Evolutionary conservation across 2,888 invertebrate genomes (phyloP).

Genomic region (Furcula furcula): DNA sequence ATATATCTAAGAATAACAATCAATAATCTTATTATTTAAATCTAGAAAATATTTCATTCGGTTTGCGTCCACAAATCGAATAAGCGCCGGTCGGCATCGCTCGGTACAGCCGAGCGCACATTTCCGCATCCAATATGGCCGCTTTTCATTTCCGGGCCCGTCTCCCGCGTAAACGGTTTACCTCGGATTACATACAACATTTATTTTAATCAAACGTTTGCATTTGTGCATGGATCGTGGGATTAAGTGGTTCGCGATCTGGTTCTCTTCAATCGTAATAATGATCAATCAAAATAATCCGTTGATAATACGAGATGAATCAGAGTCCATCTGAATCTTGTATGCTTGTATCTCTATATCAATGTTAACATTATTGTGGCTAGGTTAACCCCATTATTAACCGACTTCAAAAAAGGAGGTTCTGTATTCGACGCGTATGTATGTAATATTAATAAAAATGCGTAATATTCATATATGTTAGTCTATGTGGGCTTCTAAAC

Average conservation of each 20-base stretch:
- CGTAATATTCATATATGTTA: too few relatives aligned
- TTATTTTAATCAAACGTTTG: constrained; percentile 60
- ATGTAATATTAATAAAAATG: too few relatives aligned
- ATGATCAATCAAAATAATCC: constrained; percentile 14
- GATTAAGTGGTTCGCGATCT: constrained; percentile 29
- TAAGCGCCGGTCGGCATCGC: constrained; percentile 18
- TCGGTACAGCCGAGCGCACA: constrained; percentile 43
- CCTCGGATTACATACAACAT: constrained; percentile 62
- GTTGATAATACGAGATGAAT: constrained; percentile 17
- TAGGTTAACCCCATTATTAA: too few relatives aligned
- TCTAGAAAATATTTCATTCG: constrained; percentile 21
- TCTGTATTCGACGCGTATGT: too few relatives aligned
- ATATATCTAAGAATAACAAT: background rate
- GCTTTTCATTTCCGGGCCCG: constrained; percentile 73
- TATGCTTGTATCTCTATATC: too few relatives aligned
- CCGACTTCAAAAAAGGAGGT: too few relatives aligned
- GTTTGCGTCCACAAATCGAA: constrained; percentile 31
- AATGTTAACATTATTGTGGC: too few relatives aligned
- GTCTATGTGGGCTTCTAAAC: too few relatives aligned
- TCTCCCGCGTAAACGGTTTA: constrained; percentile 66
- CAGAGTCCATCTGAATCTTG: constrained; percentile 15
- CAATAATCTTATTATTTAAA: background rate
- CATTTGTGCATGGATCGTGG: constrained; percentile 27
- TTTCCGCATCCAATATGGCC: constrained; percentile 78
- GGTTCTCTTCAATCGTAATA: constrained; percentile 18